These are phyloP conservation scores for Eupithecia inturbata DNA, from an alignment of 2,888 invertebrate genomes.

Conservation along the genomic window DNA sequence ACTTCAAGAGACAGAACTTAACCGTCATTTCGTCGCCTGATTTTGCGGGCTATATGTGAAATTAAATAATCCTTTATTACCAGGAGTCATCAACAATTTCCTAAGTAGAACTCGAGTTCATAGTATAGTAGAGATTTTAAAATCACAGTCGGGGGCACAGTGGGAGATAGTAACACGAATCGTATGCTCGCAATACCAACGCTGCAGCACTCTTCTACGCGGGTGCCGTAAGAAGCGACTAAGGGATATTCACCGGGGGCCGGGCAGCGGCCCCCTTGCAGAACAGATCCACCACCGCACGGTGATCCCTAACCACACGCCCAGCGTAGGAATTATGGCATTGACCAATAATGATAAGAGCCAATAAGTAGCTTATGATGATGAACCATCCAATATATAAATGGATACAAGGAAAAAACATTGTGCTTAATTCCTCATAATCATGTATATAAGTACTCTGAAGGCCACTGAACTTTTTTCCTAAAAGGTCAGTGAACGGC, in stretches of 20 bases:
- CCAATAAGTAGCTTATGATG: not conserved
- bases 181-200: not conserved
- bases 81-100: too few species aligned
- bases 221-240: too few species aligned
- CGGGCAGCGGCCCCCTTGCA: too few species aligned
- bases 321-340: too few species aligned
- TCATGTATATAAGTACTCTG: constrained; percentile 12
- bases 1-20: too few species aligned
- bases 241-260: too few species aligned
- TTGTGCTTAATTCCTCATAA: constrained; percentile 16
- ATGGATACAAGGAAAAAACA: not conserved
- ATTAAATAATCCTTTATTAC: too few species aligned
- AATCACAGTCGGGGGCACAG: not conserved
- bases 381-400: not conserved
- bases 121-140: not conserved
- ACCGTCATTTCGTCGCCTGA: too few species aligned
- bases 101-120: not conserved
- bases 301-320: too few species aligned
- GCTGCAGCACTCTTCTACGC: too few species aligned
- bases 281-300: too few species aligned
- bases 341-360: too few species aligned
- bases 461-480: constrained; percentile 30
- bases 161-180: not conserved
- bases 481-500: constrained; percentile 29
- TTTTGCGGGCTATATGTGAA: not conserved